Percentiles rank a stretch among this genome's conserved stretches.
Evolutionary conservation across 2,113 vertebrate species (phyloP).

Genomic region (Origma solitaria): DNA sequence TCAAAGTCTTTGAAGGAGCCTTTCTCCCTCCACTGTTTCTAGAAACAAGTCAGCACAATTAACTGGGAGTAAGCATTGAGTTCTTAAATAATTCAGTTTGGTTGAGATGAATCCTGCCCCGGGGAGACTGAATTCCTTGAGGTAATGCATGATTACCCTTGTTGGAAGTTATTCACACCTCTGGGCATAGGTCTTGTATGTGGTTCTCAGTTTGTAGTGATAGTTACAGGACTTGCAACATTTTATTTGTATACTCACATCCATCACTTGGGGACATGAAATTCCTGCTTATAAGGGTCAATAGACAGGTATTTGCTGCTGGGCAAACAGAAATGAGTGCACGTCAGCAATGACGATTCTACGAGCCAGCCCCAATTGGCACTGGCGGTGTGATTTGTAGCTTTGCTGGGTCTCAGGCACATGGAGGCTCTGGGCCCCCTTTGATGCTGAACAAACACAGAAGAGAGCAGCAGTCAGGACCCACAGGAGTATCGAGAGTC

Average conservation of each 20-base stretch:
- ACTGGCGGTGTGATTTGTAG: background rate
- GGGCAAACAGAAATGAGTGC: background rate
- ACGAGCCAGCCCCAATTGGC: background rate
- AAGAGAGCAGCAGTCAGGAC: background rate
- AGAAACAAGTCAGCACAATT: background rate
- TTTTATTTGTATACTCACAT: background rate
- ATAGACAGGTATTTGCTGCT: background rate
- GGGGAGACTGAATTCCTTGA: background rate
- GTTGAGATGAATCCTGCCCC: background rate
- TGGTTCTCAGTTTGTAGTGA: background rate
- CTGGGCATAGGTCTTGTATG: background rate
- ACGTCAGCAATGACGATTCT: background rate
- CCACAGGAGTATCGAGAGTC: fast-evolving
- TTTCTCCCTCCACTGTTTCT: background rate
- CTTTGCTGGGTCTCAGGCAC: background rate
- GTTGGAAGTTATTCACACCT: background rate
- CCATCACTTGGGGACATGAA: background rate
- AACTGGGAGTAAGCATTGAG: background rate
- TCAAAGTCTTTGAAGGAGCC: background rate
- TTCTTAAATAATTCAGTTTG: background rate
- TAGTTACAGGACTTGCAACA: background rate
- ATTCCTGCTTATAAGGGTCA: background rate
- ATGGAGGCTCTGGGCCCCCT: background rate
- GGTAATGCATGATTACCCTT: background rate
- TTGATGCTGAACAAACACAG: background rate